Evolutionary conservation across 2,113 vertebrate genomes (phyloP).

Genomic region (Piprites chloris): DNA sequence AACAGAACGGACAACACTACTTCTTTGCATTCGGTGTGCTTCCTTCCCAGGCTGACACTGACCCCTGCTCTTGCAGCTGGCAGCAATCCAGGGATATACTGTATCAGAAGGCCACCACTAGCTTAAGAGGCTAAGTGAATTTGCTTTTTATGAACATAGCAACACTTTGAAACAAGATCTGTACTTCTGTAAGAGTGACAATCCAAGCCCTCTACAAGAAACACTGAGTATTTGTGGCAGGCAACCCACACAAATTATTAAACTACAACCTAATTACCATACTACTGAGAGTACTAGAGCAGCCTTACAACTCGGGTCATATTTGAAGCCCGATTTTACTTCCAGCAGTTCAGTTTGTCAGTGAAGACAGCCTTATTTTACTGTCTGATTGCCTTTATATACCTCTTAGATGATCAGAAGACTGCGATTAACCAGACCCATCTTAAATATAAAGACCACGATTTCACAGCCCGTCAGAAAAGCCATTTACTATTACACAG

Average conservation of each 20-base stretch:
- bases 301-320: not conserved
- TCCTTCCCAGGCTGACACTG: not conserved
- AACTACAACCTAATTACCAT: not conserved
- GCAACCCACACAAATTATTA: not conserved
- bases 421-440: not conserved
- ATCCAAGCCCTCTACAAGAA: not conserved
- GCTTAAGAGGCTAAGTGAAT: not conserved
- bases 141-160: not conserved
- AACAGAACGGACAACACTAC: not conserved
- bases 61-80: not conserved
- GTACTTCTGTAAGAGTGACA: not conserved
- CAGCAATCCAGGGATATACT: not conserved
- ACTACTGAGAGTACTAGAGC: not conserved
- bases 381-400: not conserved
- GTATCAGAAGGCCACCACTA: not conserved
- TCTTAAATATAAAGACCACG: not conserved
- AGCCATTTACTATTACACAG: not conserved
- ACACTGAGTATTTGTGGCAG: not conserved
- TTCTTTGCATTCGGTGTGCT: not conserved
- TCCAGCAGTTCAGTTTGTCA: not conserved
- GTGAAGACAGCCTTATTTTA: not conserved
- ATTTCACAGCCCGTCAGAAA: not conserved
- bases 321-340: not conserved
- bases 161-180: not conserved
- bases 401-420: not conserved